Percentiles rank a stretch among this genome's conserved stretches.
phyloP scores from a whole-genome alignment of 2,113 vertebrate genomes.

The Felis chaus region DNA sequence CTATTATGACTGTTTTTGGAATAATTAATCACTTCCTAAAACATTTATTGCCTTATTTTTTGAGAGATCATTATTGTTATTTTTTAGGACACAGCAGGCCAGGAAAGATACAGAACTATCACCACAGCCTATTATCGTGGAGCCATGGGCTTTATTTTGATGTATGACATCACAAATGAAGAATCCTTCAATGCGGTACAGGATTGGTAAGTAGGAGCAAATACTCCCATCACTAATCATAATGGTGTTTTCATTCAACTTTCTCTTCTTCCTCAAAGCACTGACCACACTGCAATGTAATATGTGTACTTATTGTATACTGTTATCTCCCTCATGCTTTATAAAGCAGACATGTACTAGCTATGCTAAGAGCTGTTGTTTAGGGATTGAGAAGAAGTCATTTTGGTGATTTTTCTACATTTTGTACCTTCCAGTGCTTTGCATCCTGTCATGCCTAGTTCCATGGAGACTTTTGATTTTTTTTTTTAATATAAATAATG shows the following conservation, averaged over 20 bases:
- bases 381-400: neutral
- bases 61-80: neutral
- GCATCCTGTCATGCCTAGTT: neutral
- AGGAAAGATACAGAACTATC: conserved; percentile 93
- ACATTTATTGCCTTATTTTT: neutral
- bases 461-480: neutral
- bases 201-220: conserved; percentile 89
- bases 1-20: neutral
- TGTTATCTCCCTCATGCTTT: neutral
- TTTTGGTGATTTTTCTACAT: neutral
- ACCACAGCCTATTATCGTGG: conserved; percentile 94
- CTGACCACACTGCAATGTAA: neutral
- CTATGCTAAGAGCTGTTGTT: neutral
- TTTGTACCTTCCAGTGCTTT: neutral
- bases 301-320: neutral
- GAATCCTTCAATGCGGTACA: conserved; percentile 93
- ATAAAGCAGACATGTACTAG: neutral
- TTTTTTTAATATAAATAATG: neutral
- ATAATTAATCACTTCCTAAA: neutral
- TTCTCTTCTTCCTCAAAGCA: neutral
- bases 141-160: conserved; percentile 94
- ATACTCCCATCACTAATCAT: neutral
- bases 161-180: conserved; percentile 95
- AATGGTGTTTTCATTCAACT: neutral
- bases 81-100: conserved; percentile 92